Conservation (phyloP, 64 coral and sea anemone species). For the Dendrophyllia cribrosa region DNA sequence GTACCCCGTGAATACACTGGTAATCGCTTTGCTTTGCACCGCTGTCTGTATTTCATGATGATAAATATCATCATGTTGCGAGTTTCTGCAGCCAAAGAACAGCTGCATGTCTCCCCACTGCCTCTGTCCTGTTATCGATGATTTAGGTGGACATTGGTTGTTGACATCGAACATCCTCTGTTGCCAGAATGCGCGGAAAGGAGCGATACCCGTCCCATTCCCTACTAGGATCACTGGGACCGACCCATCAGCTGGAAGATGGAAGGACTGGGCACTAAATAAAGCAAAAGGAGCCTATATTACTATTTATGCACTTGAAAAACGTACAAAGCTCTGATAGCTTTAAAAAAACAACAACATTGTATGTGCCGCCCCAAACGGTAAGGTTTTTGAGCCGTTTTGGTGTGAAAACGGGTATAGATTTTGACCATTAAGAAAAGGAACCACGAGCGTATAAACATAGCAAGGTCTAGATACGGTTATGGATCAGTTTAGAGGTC, state of each 20-base stretch:
- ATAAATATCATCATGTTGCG: slow-evolving; percentile 52
- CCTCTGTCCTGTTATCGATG: neutral
- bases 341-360: too few relatives aligned
- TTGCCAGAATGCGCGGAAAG: slow-evolving; percentile 76
- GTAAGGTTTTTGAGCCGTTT: too few relatives aligned
- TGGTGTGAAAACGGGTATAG: too few relatives aligned
- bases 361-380: too few relatives aligned
- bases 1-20: slow-evolving; percentile 22
- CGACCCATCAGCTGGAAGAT: slow-evolving; percentile 58
- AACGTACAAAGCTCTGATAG: too few relatives aligned
- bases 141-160: neutral
- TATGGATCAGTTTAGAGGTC: too few relatives aligned
- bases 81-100: slow-evolving; percentile 62
- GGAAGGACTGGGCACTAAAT: slow-evolving; percentile 60
- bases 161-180: slow-evolving; percentile 52
- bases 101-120: slow-evolving; percentile 58
- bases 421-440: too few relatives aligned
- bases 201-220: slow-evolving; percentile 70
- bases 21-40: slow-evolving; percentile 10
- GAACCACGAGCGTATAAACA: too few relatives aligned
- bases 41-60: slow-evolving; percentile 22
- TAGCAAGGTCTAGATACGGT: too few relatives aligned
- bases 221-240: slow-evolving; percentile 58
- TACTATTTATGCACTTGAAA: neutral
- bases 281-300: neutral